phyloP scores from a whole-genome alignment of 2,888 invertebrate species.

The Epinotia nisella region DNA sequence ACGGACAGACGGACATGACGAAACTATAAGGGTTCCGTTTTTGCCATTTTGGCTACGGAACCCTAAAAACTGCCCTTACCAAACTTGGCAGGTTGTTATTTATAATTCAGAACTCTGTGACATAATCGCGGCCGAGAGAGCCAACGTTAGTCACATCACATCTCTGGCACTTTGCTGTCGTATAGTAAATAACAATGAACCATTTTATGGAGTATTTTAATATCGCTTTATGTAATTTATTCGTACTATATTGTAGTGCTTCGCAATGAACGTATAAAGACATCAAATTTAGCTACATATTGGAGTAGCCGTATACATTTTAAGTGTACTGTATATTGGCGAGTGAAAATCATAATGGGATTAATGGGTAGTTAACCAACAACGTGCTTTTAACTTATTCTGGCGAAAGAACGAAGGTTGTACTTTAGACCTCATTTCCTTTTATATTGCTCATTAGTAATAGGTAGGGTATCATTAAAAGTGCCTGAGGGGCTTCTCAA shows the following conservation, averaged over 20 bases:
- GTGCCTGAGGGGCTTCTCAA: slow-evolving; percentile 57
- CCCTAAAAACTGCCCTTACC: slow-evolving; percentile 14
- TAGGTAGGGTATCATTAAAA: slow-evolving; percentile 66
- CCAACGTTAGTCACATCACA: slow-evolving; percentile 32
- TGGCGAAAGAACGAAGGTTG: neutral
- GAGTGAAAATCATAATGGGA: neutral
- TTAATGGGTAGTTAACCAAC: neutral
- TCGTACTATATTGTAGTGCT: slow-evolving; percentile 5
- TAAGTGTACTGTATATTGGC: neutral
- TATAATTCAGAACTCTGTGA: slow-evolving; percentile 37
- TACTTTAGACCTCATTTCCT: slow-evolving; percentile 59
- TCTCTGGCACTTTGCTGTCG: slow-evolving; percentile 21
- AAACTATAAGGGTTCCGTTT: too few species aligned
- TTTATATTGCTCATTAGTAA: slow-evolving; percentile 64
- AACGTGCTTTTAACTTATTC: neutral
- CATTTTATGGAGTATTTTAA: slow-evolving; percentile 24
- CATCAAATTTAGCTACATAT: neutral
- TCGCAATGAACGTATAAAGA: neutral
- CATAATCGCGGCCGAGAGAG: slow-evolving; percentile 15
- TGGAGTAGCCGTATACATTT: neutral
- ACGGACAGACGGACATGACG: too few species aligned
- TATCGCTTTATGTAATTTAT: neutral
- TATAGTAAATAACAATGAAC: slow-evolving; percentile 32
- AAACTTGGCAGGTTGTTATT: slow-evolving; percentile 36
- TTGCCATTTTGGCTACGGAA: too few species aligned